Percentiles rank a stretch among this genome's conserved stretches.
Evolutionary conservation across 2,888 invertebrate species (phyloP).

Genomic region (Onthophagus sagittarius): DNA sequence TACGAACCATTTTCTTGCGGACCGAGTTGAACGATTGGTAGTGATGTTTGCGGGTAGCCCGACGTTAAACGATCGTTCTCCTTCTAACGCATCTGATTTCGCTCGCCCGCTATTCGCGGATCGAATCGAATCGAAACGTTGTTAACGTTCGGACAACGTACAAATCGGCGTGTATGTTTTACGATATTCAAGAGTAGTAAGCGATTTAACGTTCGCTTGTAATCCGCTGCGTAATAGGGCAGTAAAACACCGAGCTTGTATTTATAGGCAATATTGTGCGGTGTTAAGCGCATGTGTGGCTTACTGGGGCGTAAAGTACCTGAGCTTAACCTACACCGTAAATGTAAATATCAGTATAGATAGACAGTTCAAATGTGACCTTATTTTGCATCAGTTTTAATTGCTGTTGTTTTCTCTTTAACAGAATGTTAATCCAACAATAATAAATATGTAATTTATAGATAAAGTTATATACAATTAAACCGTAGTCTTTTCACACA

Average conservation of each 20-base stretch:
- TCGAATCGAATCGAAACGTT: not conserved
- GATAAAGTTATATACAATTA: too few species aligned
- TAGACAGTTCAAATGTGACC: not conserved
- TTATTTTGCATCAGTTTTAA: too few species aligned
- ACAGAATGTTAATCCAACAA: too few species aligned
- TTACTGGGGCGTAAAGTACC: not conserved
- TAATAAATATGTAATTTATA: too few species aligned
- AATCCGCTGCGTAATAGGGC: not conserved
- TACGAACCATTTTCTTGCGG: not conserved
- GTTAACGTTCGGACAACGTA: slow-evolving; percentile 4
- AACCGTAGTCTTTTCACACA: too few species aligned
- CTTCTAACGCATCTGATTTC: slow-evolving; percentile 7
- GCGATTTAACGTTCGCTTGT: not conserved
- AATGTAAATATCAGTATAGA: not conserved
- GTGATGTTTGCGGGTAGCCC: not conserved
- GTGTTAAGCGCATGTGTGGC: not conserved
- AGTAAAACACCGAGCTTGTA: not conserved
- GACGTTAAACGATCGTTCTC: not conserved
- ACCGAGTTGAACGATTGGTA: not conserved
- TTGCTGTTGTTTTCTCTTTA: too few species aligned
- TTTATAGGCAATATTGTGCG: not conserved
- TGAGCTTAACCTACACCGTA: not conserved
- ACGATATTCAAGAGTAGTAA: not conserved
- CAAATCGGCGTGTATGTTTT: slow-evolving; percentile 15
- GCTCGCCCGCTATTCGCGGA: not conserved